phyloP scores from a whole-genome alignment of 2,888 invertebrate genomes.

The Nomada goodeniana region DNA sequence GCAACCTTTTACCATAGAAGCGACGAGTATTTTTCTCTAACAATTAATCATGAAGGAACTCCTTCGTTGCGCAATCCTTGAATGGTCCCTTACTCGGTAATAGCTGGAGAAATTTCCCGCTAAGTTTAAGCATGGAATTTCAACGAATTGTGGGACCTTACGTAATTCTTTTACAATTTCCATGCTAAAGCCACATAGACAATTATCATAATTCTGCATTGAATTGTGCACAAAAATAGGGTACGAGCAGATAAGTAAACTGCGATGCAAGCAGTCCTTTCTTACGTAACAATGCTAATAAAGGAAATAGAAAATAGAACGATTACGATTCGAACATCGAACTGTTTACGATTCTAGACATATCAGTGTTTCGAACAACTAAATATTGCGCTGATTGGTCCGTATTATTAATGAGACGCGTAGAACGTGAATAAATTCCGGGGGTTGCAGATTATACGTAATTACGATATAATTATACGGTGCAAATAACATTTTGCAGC shows the following conservation, averaged over 20 bases:
- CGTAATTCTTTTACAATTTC: slow-evolving; percentile 41
- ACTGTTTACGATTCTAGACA: too few relatives aligned
- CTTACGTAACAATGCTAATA: background rate
- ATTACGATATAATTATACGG: too few relatives aligned
- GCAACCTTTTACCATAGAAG: slow-evolving; percentile 57
- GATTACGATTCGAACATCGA: too few relatives aligned
- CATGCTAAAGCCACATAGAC: slow-evolving; percentile 28
- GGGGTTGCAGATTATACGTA: too few relatives aligned
- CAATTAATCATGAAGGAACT: slow-evolving; percentile 30
- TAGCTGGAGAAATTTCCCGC: background rate
- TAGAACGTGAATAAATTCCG: too few relatives aligned
- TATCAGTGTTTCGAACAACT: too few relatives aligned
- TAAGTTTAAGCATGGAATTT: background rate
- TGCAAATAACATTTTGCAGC: too few relatives aligned
- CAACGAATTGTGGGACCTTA: slow-evolving; percentile 8
- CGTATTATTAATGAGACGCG: too few relatives aligned
- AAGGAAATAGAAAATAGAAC: background rate
- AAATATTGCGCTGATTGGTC: too few relatives aligned
- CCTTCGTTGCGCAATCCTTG: slow-evolving; percentile 5
- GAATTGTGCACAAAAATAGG: background rate
- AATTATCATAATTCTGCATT: slow-evolving; percentile 42
- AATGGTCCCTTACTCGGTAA: background rate
- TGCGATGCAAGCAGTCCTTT: too few relatives aligned
- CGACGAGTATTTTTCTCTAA: background rate
- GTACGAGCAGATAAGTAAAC: background rate